phyloP scores from a whole-genome alignment of 2,888 invertebrate genomes.

The Troides helena region DNA sequence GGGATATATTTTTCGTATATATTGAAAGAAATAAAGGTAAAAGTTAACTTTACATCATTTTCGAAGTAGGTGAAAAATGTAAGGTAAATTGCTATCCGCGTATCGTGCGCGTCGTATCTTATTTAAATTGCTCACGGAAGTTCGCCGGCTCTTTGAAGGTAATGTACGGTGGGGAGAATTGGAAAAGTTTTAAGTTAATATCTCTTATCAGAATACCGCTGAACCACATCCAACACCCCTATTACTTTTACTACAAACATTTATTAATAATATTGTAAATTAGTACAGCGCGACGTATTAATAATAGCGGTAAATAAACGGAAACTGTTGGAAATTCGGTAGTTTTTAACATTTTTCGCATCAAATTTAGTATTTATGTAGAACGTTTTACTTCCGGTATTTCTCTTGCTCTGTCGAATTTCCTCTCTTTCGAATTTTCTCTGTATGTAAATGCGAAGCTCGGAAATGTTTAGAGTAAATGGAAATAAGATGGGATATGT shows the following conservation, averaged over 20 bases:
- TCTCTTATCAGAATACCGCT: slow-evolving; percentile 22
- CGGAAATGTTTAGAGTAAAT: too few species aligned
- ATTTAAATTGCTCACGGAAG: slow-evolving; percentile 27
- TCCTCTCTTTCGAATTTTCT: too few species aligned
- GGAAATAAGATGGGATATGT: too few species aligned
- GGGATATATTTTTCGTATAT: neutral
- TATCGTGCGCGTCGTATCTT: slow-evolving; percentile 15
- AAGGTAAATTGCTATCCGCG: neutral
- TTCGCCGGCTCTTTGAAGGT: slow-evolving; percentile 19
- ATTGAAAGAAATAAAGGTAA: neutral
- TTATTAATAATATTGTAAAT: neutral
- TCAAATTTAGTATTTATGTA: too few species aligned
- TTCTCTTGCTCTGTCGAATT: too few species aligned
- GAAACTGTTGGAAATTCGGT: too few species aligned
- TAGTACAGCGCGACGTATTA: neutral
- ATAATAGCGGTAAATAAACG: neutral
- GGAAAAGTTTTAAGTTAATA: slow-evolving; percentile 28
- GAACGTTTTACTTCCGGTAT: too few species aligned
- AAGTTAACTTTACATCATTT: slow-evolving; percentile 1
- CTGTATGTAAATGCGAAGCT: too few species aligned
- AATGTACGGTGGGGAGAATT: slow-evolving; percentile 22
- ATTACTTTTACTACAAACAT: neutral
- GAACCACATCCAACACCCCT: slow-evolving; percentile 22
- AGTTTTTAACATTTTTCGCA: too few species aligned
- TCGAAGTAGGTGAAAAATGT: slow-evolving; percentile 3